Evolutionary conservation across 2,797 vertebrate genomes (phyloP), one percentile per base, ranked within the genome.

Genomic region (Synaphobranchus kaupii): DNA sequence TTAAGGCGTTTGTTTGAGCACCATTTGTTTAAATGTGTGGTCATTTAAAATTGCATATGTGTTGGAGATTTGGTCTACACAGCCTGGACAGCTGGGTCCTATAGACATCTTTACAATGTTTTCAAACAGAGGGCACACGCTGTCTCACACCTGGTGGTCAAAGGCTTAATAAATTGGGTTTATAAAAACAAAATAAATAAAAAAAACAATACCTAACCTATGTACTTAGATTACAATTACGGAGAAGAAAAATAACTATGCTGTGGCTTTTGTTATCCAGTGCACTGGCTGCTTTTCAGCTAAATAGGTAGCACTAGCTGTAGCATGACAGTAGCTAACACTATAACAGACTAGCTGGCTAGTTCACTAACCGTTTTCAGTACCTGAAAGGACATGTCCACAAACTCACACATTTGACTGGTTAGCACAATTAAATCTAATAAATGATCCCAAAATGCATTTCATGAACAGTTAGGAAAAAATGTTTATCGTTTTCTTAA

Each of bases 1-100:
- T 87, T 86, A 89, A 84, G 88, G 86, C 86, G 80, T 88, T 87
- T 54, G 85, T 83, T 87, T 50, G 68, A 90, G 88, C 88, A 89
- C 88, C 88, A 89, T 89, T 85, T 50, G 50, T 56, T 76, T 84
- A 47, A 84, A 56, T 87, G 54, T 85, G 80, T 88, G 56, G 73
- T 84, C 84, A 85, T 81, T 86, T 47, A 82, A 71, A 85, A 89
- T 89, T 89, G 88, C 88, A 89, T 89, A 89, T 76, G 50, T 85
- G 83, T 86, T 8, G 4, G 81, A 89, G 83, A 52, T 66, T 66
- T 84, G 82, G 85, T 89, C 85, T 66, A 80, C 88, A 86, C 85
- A 89, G 66, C 86, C 81, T 87, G 86, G 58, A 15, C 66, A 50
- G 48, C 3, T 39, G 68, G 50, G n/a, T 47, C 84, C 47, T 73